Evolutionary conservation across 2,888 invertebrate genomes (phyloP).

Genomic region (Mythimna loreyi): DNA sequence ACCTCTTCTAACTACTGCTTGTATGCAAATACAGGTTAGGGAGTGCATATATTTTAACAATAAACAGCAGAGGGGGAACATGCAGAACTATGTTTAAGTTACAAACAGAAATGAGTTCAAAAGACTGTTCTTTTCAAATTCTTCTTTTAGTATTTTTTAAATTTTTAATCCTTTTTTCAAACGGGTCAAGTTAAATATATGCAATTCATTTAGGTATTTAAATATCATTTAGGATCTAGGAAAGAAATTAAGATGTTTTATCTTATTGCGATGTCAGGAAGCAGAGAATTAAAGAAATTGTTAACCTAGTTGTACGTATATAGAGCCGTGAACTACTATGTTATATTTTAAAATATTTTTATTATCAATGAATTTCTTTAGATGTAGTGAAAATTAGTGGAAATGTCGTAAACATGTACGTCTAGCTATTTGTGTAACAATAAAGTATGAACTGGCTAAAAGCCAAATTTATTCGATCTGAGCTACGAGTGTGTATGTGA

Average conservation of each 20-base stretch:
- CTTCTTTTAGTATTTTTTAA: constrained; percentile 11
- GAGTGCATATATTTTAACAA: constrained; percentile 14
- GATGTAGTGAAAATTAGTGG: constrained; percentile 82
- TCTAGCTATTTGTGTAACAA: constrained; percentile 88
- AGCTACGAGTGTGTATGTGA: constrained; percentile 73
- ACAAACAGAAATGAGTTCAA: constrained; percentile 28
- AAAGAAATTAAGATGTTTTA: constrained; percentile 27
- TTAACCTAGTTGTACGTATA: constrained; percentile 42
- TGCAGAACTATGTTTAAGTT: constrained; percentile 24
- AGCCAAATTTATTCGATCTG: constrained; percentile 84
- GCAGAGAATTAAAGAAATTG: constrained; percentile 22
- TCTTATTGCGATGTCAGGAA: constrained; percentile 10
- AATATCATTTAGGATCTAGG: constrained; percentile 17
- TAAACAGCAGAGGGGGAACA: constrained; percentile 2
- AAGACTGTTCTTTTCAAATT: constrained; percentile 26
- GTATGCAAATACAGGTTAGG: constrained; percentile 36
- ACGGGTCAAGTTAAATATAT: constrained; percentile 13
- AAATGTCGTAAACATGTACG: constrained; percentile 83
- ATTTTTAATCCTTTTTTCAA: constrained; percentile 18
- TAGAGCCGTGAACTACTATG: constrained; percentile 53
- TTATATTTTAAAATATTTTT: constrained; percentile 68
- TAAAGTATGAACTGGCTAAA: constrained; percentile 86
- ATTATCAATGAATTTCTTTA: constrained; percentile 76
- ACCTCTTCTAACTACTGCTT: constrained; percentile 43
- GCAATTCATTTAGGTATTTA: constrained; percentile 13